phyloP scores from a whole-genome alignment of 2,797 vertebrate species.

The Erithacus rubecula region DNA sequence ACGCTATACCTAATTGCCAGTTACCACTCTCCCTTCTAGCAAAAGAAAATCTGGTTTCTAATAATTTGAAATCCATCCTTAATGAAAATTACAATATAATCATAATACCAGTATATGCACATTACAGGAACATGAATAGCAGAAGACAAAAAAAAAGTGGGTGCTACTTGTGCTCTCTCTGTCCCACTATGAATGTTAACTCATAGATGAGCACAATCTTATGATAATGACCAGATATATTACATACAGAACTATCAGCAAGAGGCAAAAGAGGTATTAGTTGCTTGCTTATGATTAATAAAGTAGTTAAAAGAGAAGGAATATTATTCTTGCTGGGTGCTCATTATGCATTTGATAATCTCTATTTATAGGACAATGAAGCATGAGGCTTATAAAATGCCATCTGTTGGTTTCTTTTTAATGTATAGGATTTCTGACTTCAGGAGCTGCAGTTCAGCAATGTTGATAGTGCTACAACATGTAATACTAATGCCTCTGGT shows the following conservation, averaged over 20 bases:
- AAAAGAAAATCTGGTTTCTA: neutral
- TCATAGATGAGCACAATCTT: neutral
- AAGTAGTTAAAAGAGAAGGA: conserved; percentile 30
- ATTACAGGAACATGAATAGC: neutral
- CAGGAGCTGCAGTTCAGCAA: neutral
- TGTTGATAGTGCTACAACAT: neutral
- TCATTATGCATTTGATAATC: conserved; percentile 44
- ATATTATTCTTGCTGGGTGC: conserved; percentile 39
- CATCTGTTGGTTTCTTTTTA: conserved; percentile 56
- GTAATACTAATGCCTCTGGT: neutral
- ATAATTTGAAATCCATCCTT: neutral
- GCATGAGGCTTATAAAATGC: conserved; percentile 49
- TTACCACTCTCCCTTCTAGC: neutral
- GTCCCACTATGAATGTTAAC: neutral
- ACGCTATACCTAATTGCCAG: neutral
- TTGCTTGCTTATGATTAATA: conserved; percentile 43
- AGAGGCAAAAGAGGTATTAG: neutral
- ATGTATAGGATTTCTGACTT: conserved; percentile 43
- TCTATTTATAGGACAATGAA: conserved; percentile 62
- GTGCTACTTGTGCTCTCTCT: neutral
- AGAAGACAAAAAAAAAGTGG: neutral
- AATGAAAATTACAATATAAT: neutral
- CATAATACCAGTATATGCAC: neutral
- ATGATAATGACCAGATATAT: neutral
- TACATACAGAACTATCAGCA: neutral